A percentile compares a stretch with the other conserved stretches of the same genome.
These are phyloP conservation scores for Lethenteron camtschaticum DNA, from an alignment of 2,113 vertebrate species.

Conservation along the genomic window DNA sequence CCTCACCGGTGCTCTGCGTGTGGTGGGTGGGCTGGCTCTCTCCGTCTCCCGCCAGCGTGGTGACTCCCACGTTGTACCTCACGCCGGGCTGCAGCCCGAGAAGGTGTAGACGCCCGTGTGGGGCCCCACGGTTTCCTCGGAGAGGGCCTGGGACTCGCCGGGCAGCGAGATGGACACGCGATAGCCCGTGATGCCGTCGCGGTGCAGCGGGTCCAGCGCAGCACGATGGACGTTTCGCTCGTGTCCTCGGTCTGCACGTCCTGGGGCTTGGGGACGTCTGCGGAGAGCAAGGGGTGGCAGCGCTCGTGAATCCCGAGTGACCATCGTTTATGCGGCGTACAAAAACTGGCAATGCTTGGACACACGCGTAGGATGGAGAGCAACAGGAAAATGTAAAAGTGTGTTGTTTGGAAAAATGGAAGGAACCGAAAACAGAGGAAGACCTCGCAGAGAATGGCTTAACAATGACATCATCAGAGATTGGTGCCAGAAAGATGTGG, in stretches of 20 bases:
- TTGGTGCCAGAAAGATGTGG: no score
- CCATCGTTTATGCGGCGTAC: no score
- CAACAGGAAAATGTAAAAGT: no score
- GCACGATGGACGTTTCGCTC: slow-evolving; percentile 72
- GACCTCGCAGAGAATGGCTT: no score
- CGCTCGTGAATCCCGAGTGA: no score
- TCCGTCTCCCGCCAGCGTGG: slow-evolving; percentile 72
- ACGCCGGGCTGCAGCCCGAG: slow-evolving; percentile 75
- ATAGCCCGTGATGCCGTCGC: slow-evolving; percentile 69
- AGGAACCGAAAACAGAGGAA: no score
- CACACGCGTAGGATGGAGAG: no score
- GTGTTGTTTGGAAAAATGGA: no score
- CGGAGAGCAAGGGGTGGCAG: slow-evolving; percentile 17
- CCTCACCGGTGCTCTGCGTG: slow-evolving; percentile 81
- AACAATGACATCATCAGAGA: no score
- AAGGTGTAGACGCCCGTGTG: slow-evolving; percentile 67
- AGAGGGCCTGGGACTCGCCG: slow-evolving; percentile 74
- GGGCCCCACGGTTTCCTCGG: slow-evolving; percentile 68
- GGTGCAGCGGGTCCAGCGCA: slow-evolving; percentile 84
- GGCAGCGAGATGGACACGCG: slow-evolving; percentile 71
- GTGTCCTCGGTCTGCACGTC: slow-evolving; percentile 77
- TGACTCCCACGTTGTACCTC: slow-evolving; percentile 86
- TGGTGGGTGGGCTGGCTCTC: slow-evolving; percentile 63
- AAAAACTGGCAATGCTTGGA: no score
- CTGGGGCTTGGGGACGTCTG: slow-evolving; percentile 72